phyloP scores from a whole-genome alignment of 1,140 invertebrate genomes.

The Lucilia sericata region DNA sequence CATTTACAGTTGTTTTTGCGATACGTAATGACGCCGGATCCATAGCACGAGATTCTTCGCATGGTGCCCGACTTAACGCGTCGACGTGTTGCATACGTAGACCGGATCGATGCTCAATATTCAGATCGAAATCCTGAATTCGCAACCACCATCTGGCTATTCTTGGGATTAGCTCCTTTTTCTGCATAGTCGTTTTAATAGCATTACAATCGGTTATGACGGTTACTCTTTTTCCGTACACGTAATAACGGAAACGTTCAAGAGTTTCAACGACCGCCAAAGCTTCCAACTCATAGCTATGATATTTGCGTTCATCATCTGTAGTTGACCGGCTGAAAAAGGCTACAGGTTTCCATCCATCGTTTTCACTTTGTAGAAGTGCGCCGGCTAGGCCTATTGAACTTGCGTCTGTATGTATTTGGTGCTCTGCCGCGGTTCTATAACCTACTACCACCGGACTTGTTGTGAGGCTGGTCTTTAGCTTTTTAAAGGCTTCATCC shows the following conservation, averaged over 20 bases:
- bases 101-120: conserved; percentile 49
- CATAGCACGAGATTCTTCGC: conserved; percentile 22
- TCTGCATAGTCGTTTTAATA: conserved; percentile 58
- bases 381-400: too few species aligned
- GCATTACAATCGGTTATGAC: conserved; percentile 62
- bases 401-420: conserved; percentile 64
- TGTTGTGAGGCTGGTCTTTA: conserved; percentile 45
- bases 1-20: not conserved
- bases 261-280: too few species aligned
- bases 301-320: too few species aligned
- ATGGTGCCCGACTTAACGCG: conserved; percentile 42
- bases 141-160: conserved; percentile 63
- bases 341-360: too few species aligned
- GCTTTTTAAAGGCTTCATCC: conserved; percentile 54
- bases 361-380: too few species aligned
- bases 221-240: too few species aligned
- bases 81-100: too few species aligned
- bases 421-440: conserved; percentile 49
- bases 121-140: conserved; percentile 47
- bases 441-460: conserved; percentile 50
- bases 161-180: conserved; percentile 54
- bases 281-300: too few species aligned
- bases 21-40: conserved; percentile 37
- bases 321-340: too few species aligned
- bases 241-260: too few species aligned